Evolutionary conservation across 2,888 invertebrate species (phyloP).

Genomic region (Silvanus unidentatus): DNA sequence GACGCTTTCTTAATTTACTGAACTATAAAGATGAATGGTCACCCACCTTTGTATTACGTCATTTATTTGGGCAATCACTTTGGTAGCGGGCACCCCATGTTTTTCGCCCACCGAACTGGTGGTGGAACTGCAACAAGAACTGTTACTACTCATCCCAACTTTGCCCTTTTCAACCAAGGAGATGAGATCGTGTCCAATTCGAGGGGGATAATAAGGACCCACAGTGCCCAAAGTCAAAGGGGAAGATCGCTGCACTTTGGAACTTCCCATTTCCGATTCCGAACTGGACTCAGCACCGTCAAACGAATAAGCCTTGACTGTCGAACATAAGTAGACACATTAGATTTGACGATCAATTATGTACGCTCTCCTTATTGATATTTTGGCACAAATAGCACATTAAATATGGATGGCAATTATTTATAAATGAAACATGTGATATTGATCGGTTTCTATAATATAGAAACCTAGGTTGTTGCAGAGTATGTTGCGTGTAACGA

Average conservation of each 20-base stretch:
- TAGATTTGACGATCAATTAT: no score
- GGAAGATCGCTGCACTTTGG: constrained; percentile 15
- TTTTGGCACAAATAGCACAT: no score
- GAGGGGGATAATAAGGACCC: constrained; percentile 42
- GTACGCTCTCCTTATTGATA: no score
- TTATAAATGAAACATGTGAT: no score
- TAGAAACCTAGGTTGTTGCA: no score
- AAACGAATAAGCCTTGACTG: constrained; percentile 58
- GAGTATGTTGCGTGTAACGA: no score
- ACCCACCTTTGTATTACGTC: constrained; percentile 30
- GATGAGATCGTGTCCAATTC: constrained; percentile 43
- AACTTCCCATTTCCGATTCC: constrained; percentile 59
- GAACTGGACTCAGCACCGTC: constrained; percentile 62
- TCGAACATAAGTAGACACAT: constrained; percentile 13
- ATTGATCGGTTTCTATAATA: no score
- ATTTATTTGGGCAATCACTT: constrained; percentile 37
- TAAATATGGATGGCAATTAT: no score
- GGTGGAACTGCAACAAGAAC: constrained; percentile 52
- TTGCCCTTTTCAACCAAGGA: constrained; percentile 52
- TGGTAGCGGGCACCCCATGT: constrained; percentile 33
- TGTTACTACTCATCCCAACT: constrained; percentile 46
- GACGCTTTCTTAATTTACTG: no score
- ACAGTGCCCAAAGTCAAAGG: constrained; percentile 42
- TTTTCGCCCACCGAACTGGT: constrained; percentile 50
- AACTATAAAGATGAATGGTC: no score